Conservation (phyloP, 2,888 invertebrate genomes). For the Linyphia triangularis region DNA sequence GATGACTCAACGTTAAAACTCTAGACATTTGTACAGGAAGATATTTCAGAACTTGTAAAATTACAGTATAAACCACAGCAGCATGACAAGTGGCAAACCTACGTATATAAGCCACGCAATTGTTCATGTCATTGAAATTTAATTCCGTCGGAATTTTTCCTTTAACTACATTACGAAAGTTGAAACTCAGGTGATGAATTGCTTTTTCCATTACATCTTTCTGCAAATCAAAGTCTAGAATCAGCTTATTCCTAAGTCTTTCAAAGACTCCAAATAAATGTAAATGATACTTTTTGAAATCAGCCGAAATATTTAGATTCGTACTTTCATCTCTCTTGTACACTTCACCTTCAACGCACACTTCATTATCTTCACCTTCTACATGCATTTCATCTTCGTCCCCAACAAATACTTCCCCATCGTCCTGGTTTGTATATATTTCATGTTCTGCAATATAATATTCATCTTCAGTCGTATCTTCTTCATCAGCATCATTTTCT, state of each 20-base stretch:
- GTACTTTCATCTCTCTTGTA: too few species aligned
- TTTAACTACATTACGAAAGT: neutral
- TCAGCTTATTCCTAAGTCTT: neutral
- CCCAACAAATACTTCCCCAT: too few species aligned
- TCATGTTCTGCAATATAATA: too few species aligned
- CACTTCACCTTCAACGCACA: too few species aligned
- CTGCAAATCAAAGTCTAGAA: neutral
- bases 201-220: neutral
- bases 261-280: too few species aligned
- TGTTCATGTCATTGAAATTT: slow-evolving; percentile 21
- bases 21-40: slow-evolving; percentile 14
- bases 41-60: slow-evolving; percentile 13
- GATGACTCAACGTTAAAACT: slow-evolving; percentile 8
- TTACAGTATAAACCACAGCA: slow-evolving; percentile 28
- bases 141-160: slow-evolving; percentile 39
- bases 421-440: too few species aligned
- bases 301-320: too few species aligned
- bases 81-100: slow-evolving; percentile 54
- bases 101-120: slow-evolving; percentile 41
- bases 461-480: too few species aligned
- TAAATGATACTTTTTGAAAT: too few species aligned
- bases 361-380: too few species aligned
- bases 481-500: too few species aligned
- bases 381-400: too few species aligned
- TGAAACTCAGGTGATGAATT: slow-evolving; percentile 1